Evolutionary conservation across 2,888 invertebrate species (phyloP), one percentile per base, ranked within the genome.

Genomic region (Bombyx huttoni): DNA sequence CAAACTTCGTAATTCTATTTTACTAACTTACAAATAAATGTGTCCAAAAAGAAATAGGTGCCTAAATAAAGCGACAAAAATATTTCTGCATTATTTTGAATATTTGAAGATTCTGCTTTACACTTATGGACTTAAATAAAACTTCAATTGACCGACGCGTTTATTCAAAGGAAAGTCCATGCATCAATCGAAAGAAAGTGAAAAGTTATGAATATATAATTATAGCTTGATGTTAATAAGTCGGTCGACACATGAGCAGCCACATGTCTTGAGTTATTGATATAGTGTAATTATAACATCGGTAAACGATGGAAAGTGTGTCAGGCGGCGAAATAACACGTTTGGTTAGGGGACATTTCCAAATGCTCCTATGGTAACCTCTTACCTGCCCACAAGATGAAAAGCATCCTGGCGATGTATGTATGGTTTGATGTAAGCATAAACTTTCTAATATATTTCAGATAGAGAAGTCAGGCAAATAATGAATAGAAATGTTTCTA

Each of bases 251-350:
- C 34, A 52, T 52, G 50, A 54, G 48, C 54, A 49, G 49, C 35
- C 48, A 55, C 52, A 52, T 56, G 60, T 57, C 57, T 59, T 61
- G 56, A 56, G 47, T 49, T 61, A 63, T 64, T 60, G 60, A 70
- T 70, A 63, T 62, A 62, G 60, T 63, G 60, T 68, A 61, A 65
- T 53, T 80, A 80, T 78, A 81, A 78, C 74, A 76, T 72, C 67
- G 59, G 64, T 59, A 58, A 53, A 60, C 63, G 58, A 58, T 54
- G 62, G 71, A 78, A 84, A 81, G 77, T 86, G 67, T 83, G 85
- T 82, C 84, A 86, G 70, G 63, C 64, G 73, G 70, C 66, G 69
- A 75, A 65, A 67, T 58, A 67, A 57, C 68, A 69, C 71, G 64
- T 61, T 63, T 62, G 62, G 61, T 61, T 65, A 50, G 56, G 54